Evolutionary conservation across 2,113 vertebrate species (phyloP).

Genomic region (Sinocyclocheilus anophthalmus): DNA sequence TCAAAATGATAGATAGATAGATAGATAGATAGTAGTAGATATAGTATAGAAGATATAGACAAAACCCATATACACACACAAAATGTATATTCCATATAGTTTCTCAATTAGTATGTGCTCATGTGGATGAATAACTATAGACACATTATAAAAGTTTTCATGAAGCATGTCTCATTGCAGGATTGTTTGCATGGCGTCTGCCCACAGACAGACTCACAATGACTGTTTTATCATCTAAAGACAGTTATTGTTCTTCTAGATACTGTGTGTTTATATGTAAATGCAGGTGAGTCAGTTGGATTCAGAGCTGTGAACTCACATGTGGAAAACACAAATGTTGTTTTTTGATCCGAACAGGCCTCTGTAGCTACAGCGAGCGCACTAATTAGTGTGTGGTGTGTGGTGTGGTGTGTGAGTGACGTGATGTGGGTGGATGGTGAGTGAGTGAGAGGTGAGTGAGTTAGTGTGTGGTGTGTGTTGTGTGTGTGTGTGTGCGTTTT

Average conservation of each 20-base stretch:
- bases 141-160: not conserved
- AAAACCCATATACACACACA: too few relatives aligned
- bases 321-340: constrained; percentile 32
- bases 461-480: too few relatives aligned
- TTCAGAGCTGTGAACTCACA: constrained; percentile 32
- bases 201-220: not conserved
- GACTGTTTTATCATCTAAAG: not conserved
- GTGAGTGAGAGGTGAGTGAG: too few relatives aligned
- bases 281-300: not conserved
- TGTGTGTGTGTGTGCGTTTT: too few relatives aligned
- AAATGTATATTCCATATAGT: too few relatives aligned
- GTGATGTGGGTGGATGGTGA: too few relatives aligned
- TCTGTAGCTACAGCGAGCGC: constrained; percentile 30
- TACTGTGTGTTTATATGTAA: not conserved
- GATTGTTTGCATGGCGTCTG: not conserved
- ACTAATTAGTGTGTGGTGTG: too few relatives aligned
- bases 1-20: too few relatives aligned
- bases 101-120: too few relatives aligned
- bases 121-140: not conserved
- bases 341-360: not conserved
- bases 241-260: not conserved
- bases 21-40: too few relatives aligned
- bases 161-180: not conserved
- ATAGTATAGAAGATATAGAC: too few relatives aligned
- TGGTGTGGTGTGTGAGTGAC: too few relatives aligned